Evolutionary conservation across 1,140 invertebrate genomes (phyloP), one percentile per base, ranked within the genome.

Genomic region (Colletes gigas): DNA sequence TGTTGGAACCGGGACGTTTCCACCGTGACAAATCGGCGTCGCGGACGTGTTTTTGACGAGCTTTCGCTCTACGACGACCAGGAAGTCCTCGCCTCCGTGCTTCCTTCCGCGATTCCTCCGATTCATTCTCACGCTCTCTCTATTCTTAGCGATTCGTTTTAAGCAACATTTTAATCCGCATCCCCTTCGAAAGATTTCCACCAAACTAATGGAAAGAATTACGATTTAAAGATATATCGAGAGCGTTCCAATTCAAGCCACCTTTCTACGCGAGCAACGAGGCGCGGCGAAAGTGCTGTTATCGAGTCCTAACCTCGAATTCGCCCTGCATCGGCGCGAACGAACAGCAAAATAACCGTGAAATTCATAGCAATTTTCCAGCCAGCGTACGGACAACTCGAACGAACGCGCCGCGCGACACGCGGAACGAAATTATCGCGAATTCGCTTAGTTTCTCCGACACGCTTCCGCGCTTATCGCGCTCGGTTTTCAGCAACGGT

Each of bases 21-120:
- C 14, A 21, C 74, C 59, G 62, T 65, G 81, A 86, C 81, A 80
- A 78, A 87, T 86, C 73, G 81, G n/a, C 54, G 55, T 54, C 67
- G 71, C 41, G 54, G 62, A 70, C 81, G 41, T 55, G 70, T 79
- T 59, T 81, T 68, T 68, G 41, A 69, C 39, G 30, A 52, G 12
- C 12, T 47, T 44, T 1, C 21, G 65, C 41, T 12, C 1, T 55
- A 30, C 39, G n/a, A 60, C 59, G n/a, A 30, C 50, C 17, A 19
- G 1, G 55, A 47, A 62, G 63, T 59, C 44, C 67, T 44, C 44
- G 47, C 39, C 39, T 5, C 21, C 39, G 5, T 39, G 21, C n/a
- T 59, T n/a, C 3, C 21, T 52, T 59, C 47, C 54, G 44, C 19
- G 21, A 60, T 30, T 60, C 67, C 19, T 77, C 60, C 19, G 12